Percentiles rank a stretch among this genome's conserved stretches.
Conservation (phyloP, 1,140 invertebrate genomes). For the Elymnias hypermnestra region DNA sequence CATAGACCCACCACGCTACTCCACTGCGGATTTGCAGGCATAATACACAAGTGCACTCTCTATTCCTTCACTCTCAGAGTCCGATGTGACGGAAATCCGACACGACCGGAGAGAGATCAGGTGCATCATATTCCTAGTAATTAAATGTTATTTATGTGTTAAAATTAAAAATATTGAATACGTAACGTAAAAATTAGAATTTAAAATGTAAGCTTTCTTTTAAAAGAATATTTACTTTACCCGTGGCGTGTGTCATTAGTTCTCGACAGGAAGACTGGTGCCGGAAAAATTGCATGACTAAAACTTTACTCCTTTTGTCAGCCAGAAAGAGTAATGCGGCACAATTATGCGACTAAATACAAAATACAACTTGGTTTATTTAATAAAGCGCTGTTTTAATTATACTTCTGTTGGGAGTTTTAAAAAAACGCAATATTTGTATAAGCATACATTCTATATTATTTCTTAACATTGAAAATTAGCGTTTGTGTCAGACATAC, state of each 20-base stretch:
- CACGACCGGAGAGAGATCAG: too few species aligned
- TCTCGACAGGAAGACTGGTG: conserved; percentile 21
- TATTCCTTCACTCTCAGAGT: too few species aligned
- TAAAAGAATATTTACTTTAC: conserved; percentile 2
- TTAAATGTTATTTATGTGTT: not conserved
- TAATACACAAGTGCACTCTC: too few species aligned
- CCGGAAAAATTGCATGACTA: conserved; percentile 25
- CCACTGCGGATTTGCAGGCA: too few species aligned
- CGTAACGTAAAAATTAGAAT: not conserved
- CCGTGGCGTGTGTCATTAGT: conserved; percentile 20
- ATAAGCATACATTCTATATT: not conserved
- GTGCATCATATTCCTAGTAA: too few species aligned
- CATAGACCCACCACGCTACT: too few species aligned
- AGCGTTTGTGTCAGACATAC: too few species aligned
- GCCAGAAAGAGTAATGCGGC: conserved; percentile 20
- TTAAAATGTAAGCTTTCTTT: not conserved
- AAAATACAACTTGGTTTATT: conserved; percentile 9
- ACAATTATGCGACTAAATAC: conserved; percentile 23
- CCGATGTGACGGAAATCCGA: too few species aligned
- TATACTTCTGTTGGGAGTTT: not conserved
- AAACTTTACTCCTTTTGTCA: conserved; percentile 22
- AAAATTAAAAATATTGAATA: not conserved
- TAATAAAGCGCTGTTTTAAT: conserved; percentile 2
- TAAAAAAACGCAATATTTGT: not conserved
- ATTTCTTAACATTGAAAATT: too few species aligned